phyloP scores from a whole-genome alignment of 64 coral and sea anemone species.

The Hydrozoanthus tunicans region DNA sequence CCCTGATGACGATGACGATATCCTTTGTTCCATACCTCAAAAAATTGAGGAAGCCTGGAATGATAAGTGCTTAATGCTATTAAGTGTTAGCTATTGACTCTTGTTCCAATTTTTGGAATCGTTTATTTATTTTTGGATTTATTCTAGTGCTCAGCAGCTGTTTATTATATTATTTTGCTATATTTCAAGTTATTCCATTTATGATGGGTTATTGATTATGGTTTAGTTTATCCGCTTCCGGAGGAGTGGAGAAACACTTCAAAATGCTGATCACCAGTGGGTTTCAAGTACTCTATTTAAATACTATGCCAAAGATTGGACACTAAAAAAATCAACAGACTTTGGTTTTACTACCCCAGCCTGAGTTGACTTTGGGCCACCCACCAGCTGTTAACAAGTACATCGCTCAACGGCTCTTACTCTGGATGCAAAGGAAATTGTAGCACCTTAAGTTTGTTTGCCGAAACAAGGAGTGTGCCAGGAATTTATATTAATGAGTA shows the following conservation, averaged over 20 bases:
- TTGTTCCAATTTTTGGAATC: too few relatives aligned
- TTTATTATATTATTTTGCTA: too few relatives aligned
- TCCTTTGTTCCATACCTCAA: too few relatives aligned
- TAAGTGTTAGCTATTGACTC: too few relatives aligned
- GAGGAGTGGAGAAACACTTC: background rate
- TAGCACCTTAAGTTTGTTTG: slow-evolving; percentile 55
- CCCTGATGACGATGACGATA: too few relatives aligned
- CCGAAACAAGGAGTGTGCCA: slow-evolving; percentile 45
- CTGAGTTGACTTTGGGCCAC: background rate
- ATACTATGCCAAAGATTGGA: background rate
- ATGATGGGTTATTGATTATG: too few relatives aligned
- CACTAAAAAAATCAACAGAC: background rate
- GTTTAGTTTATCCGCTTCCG: background rate
- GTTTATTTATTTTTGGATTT: too few relatives aligned
- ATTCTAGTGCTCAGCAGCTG: too few relatives aligned
- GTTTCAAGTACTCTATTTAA: background rate
- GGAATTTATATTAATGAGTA: too few relatives aligned
- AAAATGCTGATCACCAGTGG: background rate
- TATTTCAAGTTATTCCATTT: too few relatives aligned
- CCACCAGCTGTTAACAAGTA: slow-evolving; percentile 28
- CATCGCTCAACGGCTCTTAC: slow-evolving; percentile 47
- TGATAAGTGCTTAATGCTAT: too few relatives aligned
- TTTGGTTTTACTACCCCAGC: slow-evolving; percentile 66
- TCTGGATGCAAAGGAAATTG: slow-evolving; percentile 71
- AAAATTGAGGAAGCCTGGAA: too few relatives aligned